phyloP scores from a whole-genome alignment of 1,140 invertebrate species.

The Sycophaga agraensis region DNA sequence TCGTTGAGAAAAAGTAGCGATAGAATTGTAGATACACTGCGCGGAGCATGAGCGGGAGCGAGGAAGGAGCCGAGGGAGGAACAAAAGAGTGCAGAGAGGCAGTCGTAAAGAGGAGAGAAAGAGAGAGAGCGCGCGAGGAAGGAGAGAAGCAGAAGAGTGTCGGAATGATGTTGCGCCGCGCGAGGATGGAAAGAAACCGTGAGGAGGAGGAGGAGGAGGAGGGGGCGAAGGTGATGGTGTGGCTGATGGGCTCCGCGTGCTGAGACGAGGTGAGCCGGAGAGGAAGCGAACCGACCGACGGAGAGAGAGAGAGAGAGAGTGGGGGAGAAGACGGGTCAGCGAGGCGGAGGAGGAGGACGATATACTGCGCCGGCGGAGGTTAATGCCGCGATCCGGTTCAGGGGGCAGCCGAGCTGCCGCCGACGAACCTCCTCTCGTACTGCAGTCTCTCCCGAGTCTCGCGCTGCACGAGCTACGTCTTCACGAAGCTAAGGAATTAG shows the following conservation, averaged over 20 bases:
- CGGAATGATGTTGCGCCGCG: background rate
- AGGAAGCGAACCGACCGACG: background rate
- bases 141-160: background rate
- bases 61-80: background rate
- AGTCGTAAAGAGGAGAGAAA: background rate
- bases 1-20: constrained; percentile 14
- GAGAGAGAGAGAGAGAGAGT: constrained; percentile 4
- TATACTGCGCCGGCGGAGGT: constrained; percentile 40
- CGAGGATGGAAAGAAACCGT: constrained; percentile 14
- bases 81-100: background rate
- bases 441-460: no score
- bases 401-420: constrained; percentile 41
- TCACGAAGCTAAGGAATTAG: no score
- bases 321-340: constrained; percentile 13
- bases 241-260: constrained; percentile 7
- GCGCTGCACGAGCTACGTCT: no score
- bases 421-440: no score
- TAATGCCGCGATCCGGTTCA: constrained; percentile 53
- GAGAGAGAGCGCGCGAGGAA: background rate
- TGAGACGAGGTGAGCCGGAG: no score
- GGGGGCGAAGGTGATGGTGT: constrained; percentile 16
- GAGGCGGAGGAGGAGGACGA: constrained; percentile 32
- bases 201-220: background rate
- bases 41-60: background rate
- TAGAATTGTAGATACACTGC: constrained; percentile 17